These are phyloP conservation scores for Phaenicophaeus curvirostris DNA, from an alignment of 2,797 vertebrate species.

Conservation along the genomic window DNA sequence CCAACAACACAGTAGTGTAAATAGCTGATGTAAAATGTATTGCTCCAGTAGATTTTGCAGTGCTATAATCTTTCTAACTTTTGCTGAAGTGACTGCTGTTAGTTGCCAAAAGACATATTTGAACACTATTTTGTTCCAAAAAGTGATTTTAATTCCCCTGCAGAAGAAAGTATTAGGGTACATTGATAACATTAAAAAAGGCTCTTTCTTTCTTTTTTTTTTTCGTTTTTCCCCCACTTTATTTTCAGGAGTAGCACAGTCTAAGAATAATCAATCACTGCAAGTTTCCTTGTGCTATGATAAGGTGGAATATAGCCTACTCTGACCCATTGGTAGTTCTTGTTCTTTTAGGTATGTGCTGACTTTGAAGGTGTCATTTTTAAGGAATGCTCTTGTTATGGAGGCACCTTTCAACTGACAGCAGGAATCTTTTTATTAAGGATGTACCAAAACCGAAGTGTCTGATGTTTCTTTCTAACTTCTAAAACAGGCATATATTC, in stretches of 20 bases:
- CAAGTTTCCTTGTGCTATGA: not conserved
- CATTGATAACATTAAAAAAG: not conserved
- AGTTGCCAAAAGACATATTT: not conserved
- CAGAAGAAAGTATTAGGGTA: not conserved
- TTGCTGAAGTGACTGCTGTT: not conserved
- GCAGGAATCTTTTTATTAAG: not conserved
- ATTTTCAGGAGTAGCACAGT: not conserved
- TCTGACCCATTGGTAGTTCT: not conserved
- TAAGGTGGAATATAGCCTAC: not conserved
- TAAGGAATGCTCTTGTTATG: not conserved
- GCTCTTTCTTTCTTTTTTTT: too few relatives aligned
- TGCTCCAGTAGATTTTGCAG: not conserved
- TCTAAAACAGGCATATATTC: not conserved
- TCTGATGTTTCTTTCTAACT: not conserved
- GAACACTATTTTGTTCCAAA: not conserved
- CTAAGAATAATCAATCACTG: not conserved
- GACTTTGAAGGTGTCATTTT: not conserved
- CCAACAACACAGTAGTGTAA: not conserved
- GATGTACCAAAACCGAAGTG: not conserved
- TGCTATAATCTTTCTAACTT: not conserved
- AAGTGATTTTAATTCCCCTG: not conserved
- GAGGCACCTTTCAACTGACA: not conserved
- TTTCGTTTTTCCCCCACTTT: rapidly evolving
- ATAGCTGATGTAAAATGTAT: not conserved
- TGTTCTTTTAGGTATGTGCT: not conserved